Conservation (phyloP, 2,888 invertebrate species). For the Margaritifera margaritifera region DNA sequence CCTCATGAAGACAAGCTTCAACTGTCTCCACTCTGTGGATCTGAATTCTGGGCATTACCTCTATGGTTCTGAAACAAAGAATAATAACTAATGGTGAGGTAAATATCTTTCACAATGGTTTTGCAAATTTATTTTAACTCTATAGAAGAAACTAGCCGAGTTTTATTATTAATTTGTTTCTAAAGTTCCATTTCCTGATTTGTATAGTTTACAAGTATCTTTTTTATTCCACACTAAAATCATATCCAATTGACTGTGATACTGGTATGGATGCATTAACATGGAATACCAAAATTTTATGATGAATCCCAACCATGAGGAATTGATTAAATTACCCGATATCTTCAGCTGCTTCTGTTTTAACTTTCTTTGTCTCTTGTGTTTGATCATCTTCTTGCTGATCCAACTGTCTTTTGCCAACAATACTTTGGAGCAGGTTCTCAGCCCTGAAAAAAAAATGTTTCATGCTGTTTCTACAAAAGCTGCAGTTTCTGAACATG, state of each 20-base stretch:
- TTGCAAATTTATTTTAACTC: not conserved
- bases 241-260: too few relatives aligned
- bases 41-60: constrained; percentile 85
- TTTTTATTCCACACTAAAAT: too few relatives aligned
- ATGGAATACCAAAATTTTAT: too few relatives aligned
- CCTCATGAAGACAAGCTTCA: constrained; percentile 96
- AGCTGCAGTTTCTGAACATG: too few relatives aligned
- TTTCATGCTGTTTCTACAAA: too few relatives aligned
- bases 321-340: constrained; percentile 16
- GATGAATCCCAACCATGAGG: too few relatives aligned
- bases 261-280: too few relatives aligned
- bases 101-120: not conserved
- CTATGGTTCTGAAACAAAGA: constrained; percentile 78
- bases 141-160: too few relatives aligned
- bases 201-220: too few relatives aligned
- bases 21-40: constrained; percentile 91
- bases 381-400: constrained; percentile 58
- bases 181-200: too few relatives aligned
- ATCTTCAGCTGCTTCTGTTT: constrained; percentile 57
- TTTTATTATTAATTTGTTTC: too few relatives aligned
- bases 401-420: constrained; percentile 42
- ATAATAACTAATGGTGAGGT: not conserved
- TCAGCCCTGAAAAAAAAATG: constrained; percentile 48
- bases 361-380: constrained; percentile 54
- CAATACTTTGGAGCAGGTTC: constrained; percentile 50